A percentile compares a stretch with the other conserved stretches of the same genome.
These are phyloP conservation scores for Hepsetus odoe DNA, from an alignment of 2,113 vertebrate genomes.

Conservation along the genomic window DNA sequence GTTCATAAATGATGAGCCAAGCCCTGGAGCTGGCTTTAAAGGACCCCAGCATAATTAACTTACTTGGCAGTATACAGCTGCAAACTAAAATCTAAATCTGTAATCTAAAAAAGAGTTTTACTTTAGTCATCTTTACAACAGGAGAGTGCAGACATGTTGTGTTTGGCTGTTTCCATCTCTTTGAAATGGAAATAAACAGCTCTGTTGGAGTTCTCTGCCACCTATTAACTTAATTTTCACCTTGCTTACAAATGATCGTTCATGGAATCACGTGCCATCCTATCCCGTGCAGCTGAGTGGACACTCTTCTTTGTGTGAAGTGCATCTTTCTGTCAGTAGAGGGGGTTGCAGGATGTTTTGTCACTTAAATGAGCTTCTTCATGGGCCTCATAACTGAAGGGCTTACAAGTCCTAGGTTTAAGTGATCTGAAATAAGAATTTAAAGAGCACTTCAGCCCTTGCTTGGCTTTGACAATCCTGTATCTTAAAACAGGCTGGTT, in stretches of 20 bases:
- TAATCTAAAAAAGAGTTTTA: neutral
- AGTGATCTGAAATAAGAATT: neutral
- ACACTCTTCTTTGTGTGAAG: neutral
- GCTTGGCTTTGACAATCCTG: too few species aligned
- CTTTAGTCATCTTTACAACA: neutral
- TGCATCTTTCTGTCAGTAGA: constrained; percentile 53
- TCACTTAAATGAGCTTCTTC: neutral
- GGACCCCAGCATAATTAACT: too few species aligned
- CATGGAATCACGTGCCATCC: too few species aligned
- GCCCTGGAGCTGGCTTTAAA: too few species aligned
- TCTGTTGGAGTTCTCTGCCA: neutral
- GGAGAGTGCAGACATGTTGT: neutral
- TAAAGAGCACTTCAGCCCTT: too few species aligned
- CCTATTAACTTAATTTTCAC: neutral
- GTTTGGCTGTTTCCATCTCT: neutral
- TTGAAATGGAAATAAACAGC: neutral
- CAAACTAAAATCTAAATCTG: too few species aligned
- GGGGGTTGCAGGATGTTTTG: constrained; percentile 41
- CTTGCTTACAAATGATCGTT: neutral
- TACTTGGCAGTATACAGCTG: too few species aligned
- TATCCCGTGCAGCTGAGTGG: too few species aligned
- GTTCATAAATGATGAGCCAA: constrained; percentile 23
- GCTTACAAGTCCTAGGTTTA: neutral
- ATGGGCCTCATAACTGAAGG: neutral
- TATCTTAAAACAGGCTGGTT: neutral